Evolutionary conservation across 2,797 vertebrate genomes (phyloP).

Genomic region (Myotis pilosus): DNA sequence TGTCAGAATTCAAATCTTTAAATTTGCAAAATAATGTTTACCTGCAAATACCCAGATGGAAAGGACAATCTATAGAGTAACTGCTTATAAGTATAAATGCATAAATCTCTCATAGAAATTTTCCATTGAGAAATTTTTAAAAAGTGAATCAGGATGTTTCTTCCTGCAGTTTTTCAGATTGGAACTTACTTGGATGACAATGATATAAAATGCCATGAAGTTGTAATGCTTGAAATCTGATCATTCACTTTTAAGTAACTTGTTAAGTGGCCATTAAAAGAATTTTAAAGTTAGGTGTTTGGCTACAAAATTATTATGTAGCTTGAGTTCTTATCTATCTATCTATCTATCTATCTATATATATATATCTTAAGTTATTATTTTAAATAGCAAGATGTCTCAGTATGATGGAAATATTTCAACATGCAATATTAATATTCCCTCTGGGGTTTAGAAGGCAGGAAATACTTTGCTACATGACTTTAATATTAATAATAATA

Average conservation of each 20-base stretch:
- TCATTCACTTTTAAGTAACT: neutral
- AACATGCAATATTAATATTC: conserved; percentile 8
- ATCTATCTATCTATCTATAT: conserved; percentile 40
- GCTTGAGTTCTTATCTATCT: conserved; percentile 2
- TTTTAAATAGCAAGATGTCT: neutral
- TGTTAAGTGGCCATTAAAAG: conserved; percentile 2
- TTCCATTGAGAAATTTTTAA: neutral
- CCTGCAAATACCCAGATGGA: neutral
- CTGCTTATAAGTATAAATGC: neutral
- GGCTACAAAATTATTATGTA: neutral
- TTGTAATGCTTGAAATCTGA: neutral
- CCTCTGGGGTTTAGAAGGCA: conserved; percentile 15
- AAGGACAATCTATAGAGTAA: neutral
- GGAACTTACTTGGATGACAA: neutral
- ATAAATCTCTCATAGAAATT: neutral
- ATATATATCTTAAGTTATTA: neutral
- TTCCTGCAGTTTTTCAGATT: neutral
- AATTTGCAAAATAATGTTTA: neutral
- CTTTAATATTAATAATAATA: neutral
- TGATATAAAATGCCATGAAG: neutral
- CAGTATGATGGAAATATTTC: neutral
- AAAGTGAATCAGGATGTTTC: neutral
- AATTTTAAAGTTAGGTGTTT: neutral
- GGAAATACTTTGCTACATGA: neutral
- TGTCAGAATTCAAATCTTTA: neutral